Conservation (phyloP, 1,140 invertebrate genomes). For the Drosophila subpulchrella region DNA sequence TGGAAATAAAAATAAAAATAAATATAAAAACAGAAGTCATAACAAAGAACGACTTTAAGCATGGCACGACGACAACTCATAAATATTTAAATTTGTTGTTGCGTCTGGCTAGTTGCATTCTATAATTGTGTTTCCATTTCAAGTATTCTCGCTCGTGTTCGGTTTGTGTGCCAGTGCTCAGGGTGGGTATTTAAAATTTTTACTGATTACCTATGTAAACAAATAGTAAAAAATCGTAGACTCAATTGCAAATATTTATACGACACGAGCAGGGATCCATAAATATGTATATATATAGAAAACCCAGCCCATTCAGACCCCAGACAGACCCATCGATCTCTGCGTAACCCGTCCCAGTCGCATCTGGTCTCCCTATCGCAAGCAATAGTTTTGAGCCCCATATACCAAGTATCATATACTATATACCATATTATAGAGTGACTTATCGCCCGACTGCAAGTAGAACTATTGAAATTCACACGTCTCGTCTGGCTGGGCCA, state of each 20-base stretch:
- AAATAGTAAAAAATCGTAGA: conserved; percentile 80
- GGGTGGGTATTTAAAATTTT: conserved; percentile 29
- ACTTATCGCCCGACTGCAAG: conserved; percentile 37
- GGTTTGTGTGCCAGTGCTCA: conserved; percentile 7
- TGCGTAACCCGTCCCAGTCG: neutral
- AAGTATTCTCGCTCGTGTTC: conserved; percentile 5
- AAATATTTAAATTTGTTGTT: conserved; percentile 71
- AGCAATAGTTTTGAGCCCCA: neutral
- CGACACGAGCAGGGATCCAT: conserved; percentile 43
- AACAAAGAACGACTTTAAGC: conserved; percentile 49
- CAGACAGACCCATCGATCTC: conserved; percentile 25
- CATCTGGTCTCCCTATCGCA: no score
- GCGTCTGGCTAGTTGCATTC: conserved; percentile 54
- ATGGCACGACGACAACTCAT: conserved; percentile 61
- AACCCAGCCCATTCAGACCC: conserved; percentile 24
- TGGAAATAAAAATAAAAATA: conserved; percentile 14
- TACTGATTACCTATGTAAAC: conserved; percentile 79
- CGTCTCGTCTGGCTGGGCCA: conserved; percentile 44
- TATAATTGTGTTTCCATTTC: conserved; percentile 54
- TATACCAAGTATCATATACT: neutral
- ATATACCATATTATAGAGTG: neutral
- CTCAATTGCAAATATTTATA: conserved; percentile 75
- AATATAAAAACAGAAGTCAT: conserved; percentile 20
- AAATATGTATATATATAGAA: conserved; percentile 29
- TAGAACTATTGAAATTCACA: conserved; percentile 54